These are phyloP conservation scores for Crax fasciolata DNA, from an alignment of 2,797 vertebrate species.

Conservation along the genomic window DNA sequence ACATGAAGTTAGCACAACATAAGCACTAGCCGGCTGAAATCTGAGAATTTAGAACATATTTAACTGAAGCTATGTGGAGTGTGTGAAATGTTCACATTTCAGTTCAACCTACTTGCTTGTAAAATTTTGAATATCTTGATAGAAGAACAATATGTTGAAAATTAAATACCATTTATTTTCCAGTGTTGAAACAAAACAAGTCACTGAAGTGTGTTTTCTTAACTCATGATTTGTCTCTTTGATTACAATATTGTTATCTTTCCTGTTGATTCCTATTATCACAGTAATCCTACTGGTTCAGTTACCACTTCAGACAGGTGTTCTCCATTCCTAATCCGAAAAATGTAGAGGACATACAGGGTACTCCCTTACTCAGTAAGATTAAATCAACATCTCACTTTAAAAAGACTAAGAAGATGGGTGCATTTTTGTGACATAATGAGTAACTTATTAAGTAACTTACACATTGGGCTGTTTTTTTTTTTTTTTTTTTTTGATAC, in stretches of 20 bases:
- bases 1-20: background rate
- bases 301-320: background rate
- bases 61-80: background rate
- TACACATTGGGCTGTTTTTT: background rate
- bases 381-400: background rate
- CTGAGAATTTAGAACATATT: background rate
- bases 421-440: background rate
- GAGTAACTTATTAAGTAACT: background rate
- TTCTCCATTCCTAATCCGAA: background rate
- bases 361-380: background rate
- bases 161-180: background rate
- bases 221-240: background rate
- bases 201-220: background rate
- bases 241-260: background rate
- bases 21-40: background rate
- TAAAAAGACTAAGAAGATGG: background rate
- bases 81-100: background rate
- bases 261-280: background rate
- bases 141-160: background rate
- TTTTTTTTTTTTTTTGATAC: background rate
- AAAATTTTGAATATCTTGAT: background rate
- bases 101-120: background rate
- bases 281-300: background rate
- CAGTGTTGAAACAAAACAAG: background rate
- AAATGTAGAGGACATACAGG: fast-evolving